Base-by-base conservation (phyloP, 2,888 invertebrate species). In the Mechanitis messenoides region DNA sequence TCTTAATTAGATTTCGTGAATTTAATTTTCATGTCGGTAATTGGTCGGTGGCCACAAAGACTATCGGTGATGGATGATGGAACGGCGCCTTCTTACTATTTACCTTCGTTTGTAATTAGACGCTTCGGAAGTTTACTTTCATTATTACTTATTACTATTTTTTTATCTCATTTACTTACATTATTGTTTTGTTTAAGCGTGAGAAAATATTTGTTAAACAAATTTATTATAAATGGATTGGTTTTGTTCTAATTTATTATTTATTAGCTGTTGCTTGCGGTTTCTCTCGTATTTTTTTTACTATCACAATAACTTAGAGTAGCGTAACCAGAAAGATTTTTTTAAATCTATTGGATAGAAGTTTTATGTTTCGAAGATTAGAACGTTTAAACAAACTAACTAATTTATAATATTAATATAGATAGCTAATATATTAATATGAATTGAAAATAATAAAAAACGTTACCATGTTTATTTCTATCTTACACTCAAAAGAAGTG, bases 1-100 rank as follows among this genome's bases (percentile, higher is more conserved):
- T 88, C 87, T 87, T 90, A 90, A 90, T 90, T 90, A 90, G 90
- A 90, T 90, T 89, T 90, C 87, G 89, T 90, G 90, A 89, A 90
- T 90, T 90, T 90, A 90, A 90, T 90, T 90, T 89, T 89, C 89
- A 89, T 89, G 89, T 82, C 84, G 74, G 89, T 90, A 90, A 90
- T 90, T 87, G 89, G 90, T 88, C 87, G 88, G 90, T 85, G 85
- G 87, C 82, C 87, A 88, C 89, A 90, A 90, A 90, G 88, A 74
- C 87, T 87, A 89, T 89, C 83, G 75, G 83, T 89, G 89, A 89
- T 89, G 88, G 86, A 89, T 89, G 88, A 89, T 88, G 84, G 85
- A 84, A 83, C 79, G 80, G 84, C 83, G 84, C 83, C 85, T 84
- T 79, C 79, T 71, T 78, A 84, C 83, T 88, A 84, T 89, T 89